A percentile compares a stretch with the other conserved stretches of the same genome.
These are phyloP conservation scores for Vespertilio murinus DNA, from an alignment of 2,797 vertebrate species.

Conservation along the genomic window DNA sequence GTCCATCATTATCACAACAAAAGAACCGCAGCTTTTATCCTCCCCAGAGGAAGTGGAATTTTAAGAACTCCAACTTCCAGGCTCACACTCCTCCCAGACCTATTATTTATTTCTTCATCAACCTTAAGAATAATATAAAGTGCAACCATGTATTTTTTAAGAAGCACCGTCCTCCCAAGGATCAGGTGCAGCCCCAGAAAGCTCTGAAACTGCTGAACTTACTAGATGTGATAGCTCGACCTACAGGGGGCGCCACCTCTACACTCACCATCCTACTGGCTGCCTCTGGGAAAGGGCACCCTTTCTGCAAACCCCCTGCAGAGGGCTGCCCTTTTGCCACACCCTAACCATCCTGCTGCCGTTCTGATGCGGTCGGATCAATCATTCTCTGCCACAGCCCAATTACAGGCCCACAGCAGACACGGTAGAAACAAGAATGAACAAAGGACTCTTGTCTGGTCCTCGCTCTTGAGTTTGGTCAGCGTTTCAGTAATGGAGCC, in stretches of 20 bases:
- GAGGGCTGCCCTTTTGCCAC: too few species aligned
- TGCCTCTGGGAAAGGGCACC: neutral
- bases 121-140: conserved; percentile 61
- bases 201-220: neutral
- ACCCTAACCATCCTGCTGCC: neutral
- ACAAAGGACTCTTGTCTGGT: accelerated
- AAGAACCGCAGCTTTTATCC: conserved; percentile 62
- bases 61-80: conserved; percentile 53
- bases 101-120: conserved; percentile 59
- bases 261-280: too few species aligned
- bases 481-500: neutral
- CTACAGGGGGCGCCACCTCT: accelerated
- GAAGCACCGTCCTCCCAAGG: neutral
- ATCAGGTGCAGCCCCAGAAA: neutral
- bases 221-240: neutral
- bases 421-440: neutral
- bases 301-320: neutral
- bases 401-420: neutral
- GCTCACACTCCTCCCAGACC: conserved; percentile 24
- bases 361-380: neutral
- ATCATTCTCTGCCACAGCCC: neutral
- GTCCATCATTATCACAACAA: conserved; percentile 52
- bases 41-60: conserved; percentile 59
- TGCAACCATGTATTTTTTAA: neutral
- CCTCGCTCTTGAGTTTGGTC: neutral